These are phyloP conservation scores for Diabrotica balteata DNA, from an alignment of 2,888 invertebrate genomes.

Conservation along the genomic window DNA sequence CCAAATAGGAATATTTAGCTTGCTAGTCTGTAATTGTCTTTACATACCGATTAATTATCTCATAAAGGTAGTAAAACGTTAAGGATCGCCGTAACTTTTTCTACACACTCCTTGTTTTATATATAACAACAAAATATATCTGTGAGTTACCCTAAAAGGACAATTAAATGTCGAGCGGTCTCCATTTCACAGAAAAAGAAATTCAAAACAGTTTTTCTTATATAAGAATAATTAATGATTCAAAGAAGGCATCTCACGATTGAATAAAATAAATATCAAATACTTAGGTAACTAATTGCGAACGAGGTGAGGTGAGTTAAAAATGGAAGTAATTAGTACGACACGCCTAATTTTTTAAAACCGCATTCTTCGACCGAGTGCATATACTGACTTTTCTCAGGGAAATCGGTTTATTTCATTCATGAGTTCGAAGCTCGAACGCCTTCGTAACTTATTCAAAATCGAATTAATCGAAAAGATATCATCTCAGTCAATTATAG, in stretches of 20 bases:
- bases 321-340: slow-evolving; percentile 20
- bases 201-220: slow-evolving; percentile 6
- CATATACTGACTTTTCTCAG: slow-evolving; percentile 3
- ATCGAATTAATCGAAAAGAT: too few species aligned
- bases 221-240: slow-evolving; percentile 3
- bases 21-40: background rate
- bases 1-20: too few species aligned
- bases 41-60: background rate
- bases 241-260: background rate
- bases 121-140: too few species aligned
- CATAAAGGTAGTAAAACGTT: too few species aligned
- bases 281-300: slow-evolving; percentile 13
- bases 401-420: slow-evolving; percentile 6
- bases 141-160: background rate
- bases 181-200: background rate
- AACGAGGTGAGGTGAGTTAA: slow-evolving; percentile 9
- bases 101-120: too few species aligned
- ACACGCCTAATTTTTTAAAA: slow-evolving; percentile 12
- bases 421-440: background rate
- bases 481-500: too few species aligned
- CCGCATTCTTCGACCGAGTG: background rate
- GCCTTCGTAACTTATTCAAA: too few species aligned
- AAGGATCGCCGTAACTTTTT: too few species aligned
- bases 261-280: slow-evolving; percentile 13
- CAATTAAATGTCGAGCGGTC: background rate